Evolutionary conservation across 2,888 invertebrate species (phyloP).

Genomic region (Amiota mariae): DNA sequence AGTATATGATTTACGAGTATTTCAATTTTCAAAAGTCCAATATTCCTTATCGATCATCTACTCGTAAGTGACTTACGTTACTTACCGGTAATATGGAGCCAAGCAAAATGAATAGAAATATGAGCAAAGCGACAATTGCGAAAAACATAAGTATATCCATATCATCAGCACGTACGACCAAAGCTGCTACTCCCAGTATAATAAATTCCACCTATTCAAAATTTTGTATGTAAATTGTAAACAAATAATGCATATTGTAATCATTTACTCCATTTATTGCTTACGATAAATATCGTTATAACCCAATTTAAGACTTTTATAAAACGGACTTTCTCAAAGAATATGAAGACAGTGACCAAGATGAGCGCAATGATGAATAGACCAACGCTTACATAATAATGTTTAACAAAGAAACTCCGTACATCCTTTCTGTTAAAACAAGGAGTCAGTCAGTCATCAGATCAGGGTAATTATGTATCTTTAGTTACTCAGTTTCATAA

Average conservation of each 20-base stretch:
- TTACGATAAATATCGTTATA: constrained; percentile 53
- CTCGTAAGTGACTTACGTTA: too few species aligned
- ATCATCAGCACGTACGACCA: constrained; percentile 30
- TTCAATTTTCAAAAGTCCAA: background rate
- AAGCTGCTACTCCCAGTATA: constrained; percentile 48
- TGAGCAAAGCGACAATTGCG: constrained; percentile 43
- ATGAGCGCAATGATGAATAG: constrained; percentile 50
- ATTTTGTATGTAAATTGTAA: too few species aligned
- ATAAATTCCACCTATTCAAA: constrained; percentile 54
- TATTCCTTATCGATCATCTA: too few species aligned
- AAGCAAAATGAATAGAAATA: constrained; percentile 46
- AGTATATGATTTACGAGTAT: too few species aligned
- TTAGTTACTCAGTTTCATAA: background rate
- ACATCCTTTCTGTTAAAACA: background rate
- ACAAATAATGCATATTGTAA: too few species aligned
- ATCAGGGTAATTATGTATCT: background rate
- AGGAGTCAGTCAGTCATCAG: background rate
- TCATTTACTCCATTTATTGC: constrained; percentile 32
- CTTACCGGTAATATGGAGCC: constrained; percentile 55
- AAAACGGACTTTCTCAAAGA: constrained; percentile 54
- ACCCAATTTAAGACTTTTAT: constrained; percentile 51
- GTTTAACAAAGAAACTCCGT: background rate
- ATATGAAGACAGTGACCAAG: constrained; percentile 51
- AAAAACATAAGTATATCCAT: constrained; percentile 46
- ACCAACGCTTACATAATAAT: constrained; percentile 49